A percentile compares a stretch with the other conserved stretches of the same genome.
These are phyloP conservation scores for Bubo bubo DNA, from an alignment of 2,113 vertebrate genomes.

Conservation along the genomic window DNA sequence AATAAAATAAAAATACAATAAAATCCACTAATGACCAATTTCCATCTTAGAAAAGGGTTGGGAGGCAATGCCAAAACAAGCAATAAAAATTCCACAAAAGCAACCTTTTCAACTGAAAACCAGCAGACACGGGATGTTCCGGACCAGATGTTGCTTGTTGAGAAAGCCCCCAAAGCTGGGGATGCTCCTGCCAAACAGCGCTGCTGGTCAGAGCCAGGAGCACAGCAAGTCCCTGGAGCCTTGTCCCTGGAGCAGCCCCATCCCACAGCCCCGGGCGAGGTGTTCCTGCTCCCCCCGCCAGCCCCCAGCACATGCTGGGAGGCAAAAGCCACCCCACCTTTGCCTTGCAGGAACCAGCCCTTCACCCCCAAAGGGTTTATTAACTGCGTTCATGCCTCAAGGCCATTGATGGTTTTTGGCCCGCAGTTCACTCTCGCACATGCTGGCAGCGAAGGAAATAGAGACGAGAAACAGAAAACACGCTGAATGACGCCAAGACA, in stretches of 20 bases:
- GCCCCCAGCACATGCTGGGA: not conserved
- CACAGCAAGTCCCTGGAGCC: not conserved
- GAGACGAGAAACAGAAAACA: not conserved
- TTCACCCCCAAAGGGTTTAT: not conserved
- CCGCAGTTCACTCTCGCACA: rapidly evolving
- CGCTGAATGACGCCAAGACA: rapidly evolving
- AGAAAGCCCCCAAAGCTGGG: not conserved
- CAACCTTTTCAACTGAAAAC: conserved; percentile 33
- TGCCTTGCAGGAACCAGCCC: not conserved
- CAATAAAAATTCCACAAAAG: conserved; percentile 63
- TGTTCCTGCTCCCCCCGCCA: not conserved
- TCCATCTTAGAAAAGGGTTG: not conserved
- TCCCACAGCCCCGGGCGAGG: rapidly evolving
- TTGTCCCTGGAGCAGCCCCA: not conserved
- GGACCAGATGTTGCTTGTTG: conserved; percentile 24
- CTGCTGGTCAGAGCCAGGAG: not conserved
- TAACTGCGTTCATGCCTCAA: not conserved
- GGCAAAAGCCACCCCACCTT: not conserved
- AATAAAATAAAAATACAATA: conserved; percentile 23
- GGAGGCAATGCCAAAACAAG: conserved; percentile 8
- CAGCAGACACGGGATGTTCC: not conserved
- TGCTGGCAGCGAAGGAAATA: rapidly evolving
- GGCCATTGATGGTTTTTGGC: not conserved
- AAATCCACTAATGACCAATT: conserved; percentile 34
- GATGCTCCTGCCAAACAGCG: not conserved